Conservation (phyloP, 2,113 vertebrate genomes). For the Sturnus vulgaris region DNA sequence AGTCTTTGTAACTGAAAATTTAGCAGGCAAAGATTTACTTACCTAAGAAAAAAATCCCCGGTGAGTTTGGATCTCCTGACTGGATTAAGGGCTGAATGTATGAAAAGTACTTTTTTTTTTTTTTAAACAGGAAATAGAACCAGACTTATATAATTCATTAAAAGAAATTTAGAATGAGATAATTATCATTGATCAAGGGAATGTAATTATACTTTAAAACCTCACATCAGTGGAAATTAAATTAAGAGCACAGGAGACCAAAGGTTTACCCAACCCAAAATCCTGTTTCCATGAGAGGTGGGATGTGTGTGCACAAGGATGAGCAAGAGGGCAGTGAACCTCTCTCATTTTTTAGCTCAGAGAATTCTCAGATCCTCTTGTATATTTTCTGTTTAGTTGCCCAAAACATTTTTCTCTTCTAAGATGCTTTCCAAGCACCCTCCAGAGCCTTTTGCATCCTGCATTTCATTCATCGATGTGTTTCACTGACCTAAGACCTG, state of each 20-base stretch:
- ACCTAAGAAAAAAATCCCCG: not conserved
- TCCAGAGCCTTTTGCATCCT: not conserved
- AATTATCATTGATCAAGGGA: not conserved
- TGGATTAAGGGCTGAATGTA: not conserved
- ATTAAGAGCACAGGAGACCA: conserved; percentile 8
- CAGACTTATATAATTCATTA: conserved; percentile 24
- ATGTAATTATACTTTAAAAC: conserved; percentile 34
- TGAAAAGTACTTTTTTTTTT: not conserved
- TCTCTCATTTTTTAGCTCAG: not conserved
- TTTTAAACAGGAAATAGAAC: not conserved
- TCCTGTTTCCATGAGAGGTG: not conserved
- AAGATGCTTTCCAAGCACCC: not conserved
- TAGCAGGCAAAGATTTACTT: not conserved
- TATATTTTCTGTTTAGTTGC: not conserved
- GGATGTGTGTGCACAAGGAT: not conserved
- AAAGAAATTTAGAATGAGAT: not conserved
- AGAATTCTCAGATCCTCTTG: not conserved
- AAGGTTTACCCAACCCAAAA: not conserved
- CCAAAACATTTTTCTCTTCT: not conserved
- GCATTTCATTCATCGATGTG: not conserved
- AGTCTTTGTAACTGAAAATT: not conserved
- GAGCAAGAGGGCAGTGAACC: not conserved
- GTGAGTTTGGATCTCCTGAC: not conserved
- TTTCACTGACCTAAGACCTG: not conserved
- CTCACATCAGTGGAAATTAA: conserved; percentile 11